Conservation (phyloP, 2,888 invertebrate species). For the Ophioninae sp. region DNA sequence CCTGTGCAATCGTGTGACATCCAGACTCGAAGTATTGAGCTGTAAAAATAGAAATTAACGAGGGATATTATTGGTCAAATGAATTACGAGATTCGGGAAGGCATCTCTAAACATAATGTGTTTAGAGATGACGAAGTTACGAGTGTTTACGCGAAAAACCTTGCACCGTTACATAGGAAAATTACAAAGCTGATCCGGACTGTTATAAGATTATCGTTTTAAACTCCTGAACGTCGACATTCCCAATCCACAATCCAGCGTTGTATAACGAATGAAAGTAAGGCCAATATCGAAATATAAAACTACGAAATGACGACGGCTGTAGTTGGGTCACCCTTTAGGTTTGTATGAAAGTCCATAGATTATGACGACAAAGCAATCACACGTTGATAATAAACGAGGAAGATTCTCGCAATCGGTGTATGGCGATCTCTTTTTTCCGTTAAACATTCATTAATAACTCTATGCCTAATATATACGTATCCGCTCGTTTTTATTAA, state of each 20-base stretch:
- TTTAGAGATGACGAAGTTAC: background rate
- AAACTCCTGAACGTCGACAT: no score
- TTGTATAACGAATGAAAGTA: no score
- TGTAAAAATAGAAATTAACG: background rate
- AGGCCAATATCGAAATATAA: no score
- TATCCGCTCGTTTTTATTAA: conserved; percentile 72
- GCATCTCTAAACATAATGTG: no score
- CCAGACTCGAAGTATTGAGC: background rate
- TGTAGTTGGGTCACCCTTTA: no score
- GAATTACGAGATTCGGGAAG: background rate
- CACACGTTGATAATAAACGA: background rate
- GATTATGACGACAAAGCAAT: background rate
- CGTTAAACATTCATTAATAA: background rate
- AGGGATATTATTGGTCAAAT: background rate
- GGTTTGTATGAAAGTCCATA: background rate
- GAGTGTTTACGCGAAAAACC: background rate
- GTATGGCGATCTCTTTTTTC: background rate
- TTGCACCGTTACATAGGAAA: background rate
- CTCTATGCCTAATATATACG: conserved; percentile 44
- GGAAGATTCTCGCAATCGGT: background rate
- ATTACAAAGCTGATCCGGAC: background rate
- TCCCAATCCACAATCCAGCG: no score
- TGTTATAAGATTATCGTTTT: no score
- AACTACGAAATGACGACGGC: no score
- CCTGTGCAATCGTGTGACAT: background rate